These are phyloP conservation scores for Unio delphinus DNA, from an alignment of 2,888 invertebrate species.

Conservation along the genomic window DNA sequence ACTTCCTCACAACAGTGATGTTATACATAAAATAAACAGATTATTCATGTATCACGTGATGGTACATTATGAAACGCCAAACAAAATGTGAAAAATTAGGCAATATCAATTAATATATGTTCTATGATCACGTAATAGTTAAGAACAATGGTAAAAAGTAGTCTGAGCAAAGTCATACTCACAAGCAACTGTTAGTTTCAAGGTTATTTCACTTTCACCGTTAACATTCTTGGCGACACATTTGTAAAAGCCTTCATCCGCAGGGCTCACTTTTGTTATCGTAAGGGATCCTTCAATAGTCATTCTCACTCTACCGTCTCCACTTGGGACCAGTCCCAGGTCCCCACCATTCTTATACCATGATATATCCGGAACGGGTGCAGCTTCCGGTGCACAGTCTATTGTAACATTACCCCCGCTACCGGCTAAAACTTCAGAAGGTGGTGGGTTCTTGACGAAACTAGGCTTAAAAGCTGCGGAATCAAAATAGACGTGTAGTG, in stretches of 20 bases:
- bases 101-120: too few relatives aligned
- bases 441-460: constrained; percentile 89
- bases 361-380: constrained; percentile 83
- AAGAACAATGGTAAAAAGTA: too few relatives aligned
- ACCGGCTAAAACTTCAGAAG: constrained; percentile 87
- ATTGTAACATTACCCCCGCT: constrained; percentile 93
- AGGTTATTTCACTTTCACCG: constrained; percentile 35
- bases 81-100: too few relatives aligned
- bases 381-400: constrained; percentile 91
- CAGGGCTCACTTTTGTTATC: constrained; percentile 75
- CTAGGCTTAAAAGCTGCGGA: constrained; percentile 80
- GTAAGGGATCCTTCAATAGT: constrained; percentile 82
- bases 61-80: too few relatives aligned
- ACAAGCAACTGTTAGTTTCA: constrained; percentile 23
- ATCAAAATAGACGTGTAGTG: too few relatives aligned
- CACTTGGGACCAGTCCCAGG: constrained; percentile 5
- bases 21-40: too few relatives aligned
- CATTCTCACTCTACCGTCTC: constrained; percentile 9
- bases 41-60: too few relatives aligned
- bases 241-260: constrained; percentile 57
- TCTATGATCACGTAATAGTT: too few relatives aligned
- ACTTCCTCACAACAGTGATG: too few relatives aligned
- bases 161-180: constrained; percentile 3
- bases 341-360: constrained; percentile 88
- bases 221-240: constrained; percentile 56